Conservation (phyloP, 1,140 invertebrate genomes). For the Phymastichus coffea region DNA sequence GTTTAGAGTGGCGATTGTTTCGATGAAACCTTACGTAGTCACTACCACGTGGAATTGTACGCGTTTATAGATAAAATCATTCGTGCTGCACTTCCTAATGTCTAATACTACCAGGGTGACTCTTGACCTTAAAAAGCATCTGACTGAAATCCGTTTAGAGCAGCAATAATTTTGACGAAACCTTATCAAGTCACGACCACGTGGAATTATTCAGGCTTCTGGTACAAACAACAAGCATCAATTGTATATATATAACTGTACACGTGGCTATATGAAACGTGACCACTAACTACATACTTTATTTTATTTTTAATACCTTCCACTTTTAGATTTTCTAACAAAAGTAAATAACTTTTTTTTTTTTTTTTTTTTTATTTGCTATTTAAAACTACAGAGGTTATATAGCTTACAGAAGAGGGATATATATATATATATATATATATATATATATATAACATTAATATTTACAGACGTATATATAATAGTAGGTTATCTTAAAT, state of each 20-base stretch:
- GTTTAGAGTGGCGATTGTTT: constrained; percentile 36
- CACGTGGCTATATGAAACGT: constrained; percentile 27
- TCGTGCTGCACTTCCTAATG: constrained; percentile 31
- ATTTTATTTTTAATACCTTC: too few relatives aligned
- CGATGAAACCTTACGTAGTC: constrained; percentile 42
- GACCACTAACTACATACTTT: too few relatives aligned
- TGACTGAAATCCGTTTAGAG: constrained; percentile 39
- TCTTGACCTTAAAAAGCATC: constrained; percentile 47
- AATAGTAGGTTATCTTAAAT: too few relatives aligned
- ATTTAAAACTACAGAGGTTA: too few relatives aligned
- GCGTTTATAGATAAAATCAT: constrained; percentile 44
- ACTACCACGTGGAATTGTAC: constrained; percentile 35
- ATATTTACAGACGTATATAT: too few relatives aligned
- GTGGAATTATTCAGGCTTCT: constrained; percentile 35
- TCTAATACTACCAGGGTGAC: constrained; percentile 22
- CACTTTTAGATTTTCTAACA: too few relatives aligned
- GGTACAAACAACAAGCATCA: constrained; percentile 18
- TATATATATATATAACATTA: too few relatives aligned
- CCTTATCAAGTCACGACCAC: constrained; percentile 36
- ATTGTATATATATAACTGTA: too few relatives aligned
- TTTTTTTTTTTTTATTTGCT: too few relatives aligned
- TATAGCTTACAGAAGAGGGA: too few relatives aligned
- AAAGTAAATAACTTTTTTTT: too few relatives aligned
- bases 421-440: too few relatives aligned
- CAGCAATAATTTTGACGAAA: constrained; percentile 40